A percentile compares a stretch with the other conserved stretches of the same genome.
Conservation (phyloP, 2,888 invertebrate species). For the Boloria euphrosyne region DNA sequence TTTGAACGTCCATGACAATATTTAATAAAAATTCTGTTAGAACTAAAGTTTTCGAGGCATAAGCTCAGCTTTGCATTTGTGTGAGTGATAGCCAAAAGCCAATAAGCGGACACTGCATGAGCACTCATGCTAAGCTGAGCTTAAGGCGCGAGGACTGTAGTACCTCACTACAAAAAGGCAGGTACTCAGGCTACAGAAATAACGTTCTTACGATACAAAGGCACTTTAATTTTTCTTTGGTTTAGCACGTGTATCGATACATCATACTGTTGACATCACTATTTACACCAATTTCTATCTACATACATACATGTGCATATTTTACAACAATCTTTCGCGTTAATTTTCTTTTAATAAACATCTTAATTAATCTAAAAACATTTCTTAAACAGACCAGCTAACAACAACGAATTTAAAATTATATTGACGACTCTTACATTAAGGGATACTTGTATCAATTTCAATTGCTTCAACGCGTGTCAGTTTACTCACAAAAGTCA, state of each 20-base stretch:
- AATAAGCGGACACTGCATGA: too few species aligned
- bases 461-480: too few species aligned
- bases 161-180: not conserved
- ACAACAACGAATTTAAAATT: not conserved
- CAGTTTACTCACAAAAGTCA: too few species aligned
- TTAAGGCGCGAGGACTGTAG: not conserved
- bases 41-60: too few species aligned
- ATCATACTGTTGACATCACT: constrained; percentile 30
- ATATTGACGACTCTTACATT: too few species aligned
- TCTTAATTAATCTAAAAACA: constrained; percentile 8
- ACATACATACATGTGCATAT: constrained; percentile 21
- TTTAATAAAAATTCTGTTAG: too few species aligned
- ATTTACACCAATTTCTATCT: constrained; percentile 25
- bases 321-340: constrained; percentile 17
- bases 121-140: too few species aligned
- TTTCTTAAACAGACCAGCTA: constrained; percentile 3
- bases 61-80: too few species aligned
- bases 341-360: constrained; percentile 8
- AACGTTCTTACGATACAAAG: constrained; percentile 44
- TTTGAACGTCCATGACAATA: too few species aligned
- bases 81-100: too few species aligned
- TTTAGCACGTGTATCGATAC: constrained; percentile 39
- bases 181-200: constrained; percentile 11
- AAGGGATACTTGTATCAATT: too few species aligned
- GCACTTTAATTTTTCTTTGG: constrained; percentile 52